These are phyloP conservation scores for Holothuria leucospilota DNA, from an alignment of 53 echinoderm and acorn worm genomes.

Conservation along the genomic window DNA sequence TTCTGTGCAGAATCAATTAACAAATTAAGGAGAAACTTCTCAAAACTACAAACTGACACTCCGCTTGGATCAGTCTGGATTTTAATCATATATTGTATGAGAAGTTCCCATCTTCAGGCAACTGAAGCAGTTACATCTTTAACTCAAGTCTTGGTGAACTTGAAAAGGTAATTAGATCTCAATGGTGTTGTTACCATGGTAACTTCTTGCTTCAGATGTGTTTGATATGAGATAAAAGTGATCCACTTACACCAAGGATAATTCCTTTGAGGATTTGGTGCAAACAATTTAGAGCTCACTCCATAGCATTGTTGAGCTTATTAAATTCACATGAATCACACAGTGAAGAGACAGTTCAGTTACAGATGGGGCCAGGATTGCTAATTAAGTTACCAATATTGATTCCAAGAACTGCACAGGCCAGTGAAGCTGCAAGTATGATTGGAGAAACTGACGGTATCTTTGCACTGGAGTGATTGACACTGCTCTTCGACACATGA, in stretches of 20 bases:
- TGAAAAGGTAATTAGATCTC: conserved; percentile 36
- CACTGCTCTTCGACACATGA: too few relatives aligned
- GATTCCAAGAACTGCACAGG: not conserved
- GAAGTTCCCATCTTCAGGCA: too few relatives aligned
- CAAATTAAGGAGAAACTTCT: not conserved
- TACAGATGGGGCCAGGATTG: not conserved
- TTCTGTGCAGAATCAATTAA: not conserved
- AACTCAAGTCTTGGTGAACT: conserved; percentile 1
- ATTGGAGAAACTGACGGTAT: too few relatives aligned
- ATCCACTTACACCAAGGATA: conserved; percentile 23
- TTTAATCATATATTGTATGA: too few relatives aligned
- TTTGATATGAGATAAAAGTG: not conserved
- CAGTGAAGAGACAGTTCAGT: too few relatives aligned
- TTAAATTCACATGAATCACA: too few relatives aligned
- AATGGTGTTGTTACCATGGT: conserved; percentile 5
- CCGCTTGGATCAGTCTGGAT: too few relatives aligned
- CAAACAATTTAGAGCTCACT: conserved; percentile 1
- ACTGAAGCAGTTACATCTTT: too few relatives aligned
- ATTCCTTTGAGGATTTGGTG: conserved; percentile 17
- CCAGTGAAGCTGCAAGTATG: too few relatives aligned
- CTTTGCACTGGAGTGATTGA: too few relatives aligned
- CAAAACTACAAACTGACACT: too few relatives aligned
- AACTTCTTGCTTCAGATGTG: conserved; percentile 12
- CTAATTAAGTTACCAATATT: conserved; percentile 34
- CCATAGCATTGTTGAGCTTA: too few relatives aligned